Evolutionary conservation across 2,888 invertebrate species (phyloP).

Genomic region (Dicranocentrus wangi): DNA sequence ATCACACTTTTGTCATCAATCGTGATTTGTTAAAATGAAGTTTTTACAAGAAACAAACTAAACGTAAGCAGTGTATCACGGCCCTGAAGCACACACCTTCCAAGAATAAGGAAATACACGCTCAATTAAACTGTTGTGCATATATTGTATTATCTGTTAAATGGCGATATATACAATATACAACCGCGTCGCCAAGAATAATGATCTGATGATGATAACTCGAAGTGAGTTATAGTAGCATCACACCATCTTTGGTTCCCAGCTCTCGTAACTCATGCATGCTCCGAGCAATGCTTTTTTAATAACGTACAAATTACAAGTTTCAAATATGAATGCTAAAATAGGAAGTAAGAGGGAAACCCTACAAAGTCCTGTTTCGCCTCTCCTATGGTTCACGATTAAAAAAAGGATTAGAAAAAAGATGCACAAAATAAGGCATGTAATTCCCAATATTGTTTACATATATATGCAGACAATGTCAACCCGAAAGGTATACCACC

Average conservation of each 20-base stretch:
- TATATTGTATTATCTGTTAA: too few species aligned
- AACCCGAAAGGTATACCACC: too few species aligned
- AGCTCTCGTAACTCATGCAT: constrained; percentile 19
- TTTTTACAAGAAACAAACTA: constrained; percentile 21
- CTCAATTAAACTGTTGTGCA: too few species aligned
- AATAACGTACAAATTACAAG: too few species aligned
- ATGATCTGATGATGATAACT: constrained; percentile 18
- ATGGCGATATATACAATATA: too few species aligned
- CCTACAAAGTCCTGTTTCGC: background rate
- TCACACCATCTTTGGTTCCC: constrained; percentile 14
- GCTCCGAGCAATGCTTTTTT: constrained; percentile 3
- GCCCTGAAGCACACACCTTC: background rate
- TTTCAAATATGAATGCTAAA: background rate
- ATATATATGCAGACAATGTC: too few species aligned
- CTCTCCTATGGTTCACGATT: background rate
- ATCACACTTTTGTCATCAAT: constrained; percentile 37
- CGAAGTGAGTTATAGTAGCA: constrained; percentile 7
- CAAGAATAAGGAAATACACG: constrained; percentile 3
- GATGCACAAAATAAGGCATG: too few species aligned
- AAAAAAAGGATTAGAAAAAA: background rate
- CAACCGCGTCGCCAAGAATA: background rate
- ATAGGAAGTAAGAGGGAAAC: background rate
- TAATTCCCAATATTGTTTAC: too few species aligned
- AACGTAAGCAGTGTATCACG: background rate
- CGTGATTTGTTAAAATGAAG: constrained; percentile 31